phyloP scores from a whole-genome alignment of 1,140 invertebrate species.

The Hormaphis cornu region DNA sequence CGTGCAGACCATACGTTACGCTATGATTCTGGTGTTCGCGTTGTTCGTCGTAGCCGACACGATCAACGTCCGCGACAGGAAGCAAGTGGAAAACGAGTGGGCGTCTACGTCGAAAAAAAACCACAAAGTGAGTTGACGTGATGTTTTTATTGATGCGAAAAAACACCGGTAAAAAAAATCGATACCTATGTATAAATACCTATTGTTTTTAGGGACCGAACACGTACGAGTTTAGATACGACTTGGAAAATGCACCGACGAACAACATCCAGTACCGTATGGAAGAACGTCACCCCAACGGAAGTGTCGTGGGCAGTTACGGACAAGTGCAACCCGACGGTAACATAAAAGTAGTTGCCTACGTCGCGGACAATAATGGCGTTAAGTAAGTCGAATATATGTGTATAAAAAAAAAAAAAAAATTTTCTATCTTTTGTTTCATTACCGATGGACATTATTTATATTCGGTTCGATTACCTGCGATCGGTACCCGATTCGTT shows the following conservation, averaged over 20 bases:
- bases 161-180: background rate
- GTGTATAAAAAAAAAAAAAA: too few relatives aligned
- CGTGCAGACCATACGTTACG: background rate
- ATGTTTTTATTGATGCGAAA: too few relatives aligned
- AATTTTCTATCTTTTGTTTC: too few relatives aligned
- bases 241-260: slow-evolving; percentile 51
- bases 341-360: slow-evolving; percentile 47
- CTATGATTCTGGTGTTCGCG: background rate
- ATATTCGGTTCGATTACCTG: too few relatives aligned
- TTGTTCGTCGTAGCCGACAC: background rate
- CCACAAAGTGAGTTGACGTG: slow-evolving; percentile 36
- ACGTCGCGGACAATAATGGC: slow-evolving; percentile 53
- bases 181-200: background rate
- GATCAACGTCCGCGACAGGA: background rate
- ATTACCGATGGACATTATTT: too few relatives aligned
- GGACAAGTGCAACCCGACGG: slow-evolving; percentile 56
- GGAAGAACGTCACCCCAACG: slow-evolving; percentile 55
- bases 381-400: slow-evolving; percentile 49
- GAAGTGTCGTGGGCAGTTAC: slow-evolving; percentile 57
- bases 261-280: slow-evolving; percentile 57
- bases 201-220: slow-evolving; percentile 46
- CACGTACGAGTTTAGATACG: slow-evolving; percentile 59
- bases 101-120: slow-evolving; percentile 40
- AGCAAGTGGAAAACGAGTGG: slow-evolving; percentile 39
- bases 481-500: too few relatives aligned